phyloP scores from a whole-genome alignment of 2,113 vertebrate species.

The Labeo catla region DNA sequence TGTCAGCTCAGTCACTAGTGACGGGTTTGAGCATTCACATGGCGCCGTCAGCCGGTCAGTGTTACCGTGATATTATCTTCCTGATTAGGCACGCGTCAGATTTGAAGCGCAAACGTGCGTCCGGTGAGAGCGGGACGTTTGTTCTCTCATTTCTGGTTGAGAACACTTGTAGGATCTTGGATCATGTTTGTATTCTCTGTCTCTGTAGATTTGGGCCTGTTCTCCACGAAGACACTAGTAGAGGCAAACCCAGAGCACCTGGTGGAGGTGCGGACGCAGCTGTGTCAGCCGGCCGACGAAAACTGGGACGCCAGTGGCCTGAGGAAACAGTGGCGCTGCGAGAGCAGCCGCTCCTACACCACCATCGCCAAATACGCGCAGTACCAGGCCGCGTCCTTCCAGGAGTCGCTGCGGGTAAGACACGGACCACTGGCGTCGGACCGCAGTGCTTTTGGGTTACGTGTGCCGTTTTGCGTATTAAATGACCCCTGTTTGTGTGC shows the following conservation, averaged over 20 bases:
- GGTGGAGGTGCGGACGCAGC: slow-evolving; percentile 94
- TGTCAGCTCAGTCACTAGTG: no score
- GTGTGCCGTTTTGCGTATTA: not conserved
- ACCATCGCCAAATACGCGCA: slow-evolving; percentile 98
- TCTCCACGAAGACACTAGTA: slow-evolving; percentile 97
- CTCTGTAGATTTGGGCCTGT: slow-evolving; percentile 89
- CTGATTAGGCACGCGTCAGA: no score
- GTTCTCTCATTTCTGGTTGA: no score
- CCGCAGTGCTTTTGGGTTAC: no score
- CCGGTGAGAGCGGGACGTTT: no score
- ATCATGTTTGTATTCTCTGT: not conserved
- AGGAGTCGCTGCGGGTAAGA: slow-evolving; percentile 92
- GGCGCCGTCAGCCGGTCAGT: no score
- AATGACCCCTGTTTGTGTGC: not conserved
- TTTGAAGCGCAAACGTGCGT: no score
- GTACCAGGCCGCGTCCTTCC: slow-evolving; percentile 97
- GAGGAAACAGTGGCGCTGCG: slow-evolving; percentile 95
- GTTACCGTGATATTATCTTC: no score
- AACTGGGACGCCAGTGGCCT: slow-evolving; percentile 96
- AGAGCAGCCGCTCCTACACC: slow-evolving; percentile 94
- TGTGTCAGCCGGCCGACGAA: slow-evolving; percentile 94
- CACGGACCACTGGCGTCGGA: not conserved
- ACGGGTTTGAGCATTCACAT: no score
- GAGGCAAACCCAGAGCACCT: slow-evolving; percentile 98
- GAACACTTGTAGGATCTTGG: not conserved